Evolutionary conservation across 2,113 vertebrate genomes (phyloP).

Genomic region (Ammodytes dubius): DNA sequence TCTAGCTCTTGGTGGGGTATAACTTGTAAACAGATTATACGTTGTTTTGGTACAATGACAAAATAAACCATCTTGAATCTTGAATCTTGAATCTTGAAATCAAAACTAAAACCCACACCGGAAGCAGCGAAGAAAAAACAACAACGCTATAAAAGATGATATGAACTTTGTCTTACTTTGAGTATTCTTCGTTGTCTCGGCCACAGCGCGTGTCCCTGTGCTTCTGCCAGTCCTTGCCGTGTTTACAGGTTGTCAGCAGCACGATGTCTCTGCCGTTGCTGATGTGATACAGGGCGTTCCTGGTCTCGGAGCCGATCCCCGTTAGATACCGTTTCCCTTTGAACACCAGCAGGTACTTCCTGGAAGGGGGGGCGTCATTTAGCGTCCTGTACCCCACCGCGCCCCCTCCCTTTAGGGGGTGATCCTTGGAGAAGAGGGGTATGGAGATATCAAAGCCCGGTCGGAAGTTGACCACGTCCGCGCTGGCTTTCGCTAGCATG

Average conservation of each 20-base stretch:
- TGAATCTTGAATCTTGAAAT: too few species aligned
- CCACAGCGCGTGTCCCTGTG: conserved; percentile 86
- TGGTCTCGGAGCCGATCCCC: conserved; percentile 87
- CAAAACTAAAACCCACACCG: not conserved
- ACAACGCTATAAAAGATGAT: not conserved
- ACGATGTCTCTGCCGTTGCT: conserved; percentile 87
- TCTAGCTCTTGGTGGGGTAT: too few species aligned
- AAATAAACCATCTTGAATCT: too few species aligned
- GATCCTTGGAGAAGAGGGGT: conserved; percentile 88
- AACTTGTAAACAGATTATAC: too few species aligned
- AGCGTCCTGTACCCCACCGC: conserved; percentile 75
- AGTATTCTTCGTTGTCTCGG: conserved; percentile 86
- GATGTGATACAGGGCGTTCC: conserved; percentile 88
- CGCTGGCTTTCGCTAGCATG: conserved; percentile 87
- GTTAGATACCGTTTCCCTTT: conserved; percentile 89
- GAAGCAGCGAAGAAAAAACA: not conserved
- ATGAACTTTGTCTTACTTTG: conserved; percentile 82
- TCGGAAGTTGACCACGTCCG: conserved; percentile 84
- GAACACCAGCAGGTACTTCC: conserved; percentile 88
- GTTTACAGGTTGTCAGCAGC: conserved; percentile 88
- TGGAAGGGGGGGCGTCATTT: conserved; percentile 77
- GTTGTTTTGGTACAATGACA: too few species aligned
- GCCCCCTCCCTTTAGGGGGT: conserved; percentile 82
- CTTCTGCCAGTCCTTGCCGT: conserved; percentile 89
- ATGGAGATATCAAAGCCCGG: conserved; percentile 87